Conservation (phyloP, 2,113 vertebrate species). For the Sander vitreus region DNA sequence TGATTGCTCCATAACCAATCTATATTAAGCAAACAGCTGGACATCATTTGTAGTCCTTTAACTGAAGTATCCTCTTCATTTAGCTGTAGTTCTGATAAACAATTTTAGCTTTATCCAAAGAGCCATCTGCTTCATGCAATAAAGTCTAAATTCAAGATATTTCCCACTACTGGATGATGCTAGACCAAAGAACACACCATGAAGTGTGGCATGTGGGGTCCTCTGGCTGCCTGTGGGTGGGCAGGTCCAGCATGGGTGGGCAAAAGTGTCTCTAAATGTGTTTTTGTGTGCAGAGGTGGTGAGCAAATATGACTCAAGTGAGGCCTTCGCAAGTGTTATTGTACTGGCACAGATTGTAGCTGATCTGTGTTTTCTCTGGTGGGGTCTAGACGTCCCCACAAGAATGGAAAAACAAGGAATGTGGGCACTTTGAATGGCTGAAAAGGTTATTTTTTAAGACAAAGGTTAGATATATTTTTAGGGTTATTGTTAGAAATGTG, state of each 20-base stretch:
- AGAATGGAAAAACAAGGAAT: not conserved
- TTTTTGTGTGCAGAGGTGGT: conserved; percentile 25
- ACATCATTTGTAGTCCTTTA: conserved; percentile 8
- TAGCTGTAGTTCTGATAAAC: not conserved
- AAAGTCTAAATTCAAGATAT: not conserved
- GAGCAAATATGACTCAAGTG: conserved; percentile 44
- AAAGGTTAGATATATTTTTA: not conserved
- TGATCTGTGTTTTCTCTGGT: conserved; percentile 30
- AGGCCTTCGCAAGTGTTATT: conserved; percentile 16
- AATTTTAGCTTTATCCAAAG: not conserved
- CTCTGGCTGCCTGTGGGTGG: conserved; percentile 45
- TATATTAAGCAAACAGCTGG: conserved; percentile 22
- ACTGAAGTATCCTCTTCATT: not conserved
- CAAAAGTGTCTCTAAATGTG: conserved; percentile 25
- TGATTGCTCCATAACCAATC: not conserved
- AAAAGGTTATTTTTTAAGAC: conserved; percentile 2
- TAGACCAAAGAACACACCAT: not conserved
- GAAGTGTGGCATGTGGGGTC: conserved; percentile 8
- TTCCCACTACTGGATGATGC: not conserved
- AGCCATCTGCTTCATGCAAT: not conserved
- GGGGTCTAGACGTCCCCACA: conserved; percentile 7
- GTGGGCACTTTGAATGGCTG: not conserved
- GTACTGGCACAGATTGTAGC: conserved; percentile 17
- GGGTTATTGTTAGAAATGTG: not conserved
- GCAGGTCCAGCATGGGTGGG: conserved; percentile 61